Conservation (phyloP, 2,888 invertebrate genomes). For the Timema podura region DNA sequence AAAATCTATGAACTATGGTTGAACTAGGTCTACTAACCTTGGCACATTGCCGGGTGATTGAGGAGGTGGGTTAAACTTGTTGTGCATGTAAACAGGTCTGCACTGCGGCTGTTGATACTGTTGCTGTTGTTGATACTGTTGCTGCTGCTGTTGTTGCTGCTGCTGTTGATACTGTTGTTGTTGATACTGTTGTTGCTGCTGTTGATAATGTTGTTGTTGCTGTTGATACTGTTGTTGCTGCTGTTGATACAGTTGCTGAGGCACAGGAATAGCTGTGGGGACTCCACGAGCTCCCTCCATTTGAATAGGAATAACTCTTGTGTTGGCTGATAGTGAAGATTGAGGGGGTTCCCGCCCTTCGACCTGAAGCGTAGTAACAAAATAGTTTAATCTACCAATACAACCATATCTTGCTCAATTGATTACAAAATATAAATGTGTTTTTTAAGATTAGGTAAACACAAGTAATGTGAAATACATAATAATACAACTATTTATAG, state of each 20-base stretch:
- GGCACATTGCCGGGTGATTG: slow-evolving; percentile 17
- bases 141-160: not conserved
- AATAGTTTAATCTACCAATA: too few relatives aligned
- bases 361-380: slow-evolving; percentile 20
- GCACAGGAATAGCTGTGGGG: slow-evolving; percentile 14
- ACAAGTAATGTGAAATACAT: too few relatives aligned
- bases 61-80: slow-evolving; percentile 34
- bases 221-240: slow-evolving; percentile 37
- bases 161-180: slow-evolving; percentile 1
- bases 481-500: too few relatives aligned
- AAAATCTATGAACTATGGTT: too few relatives aligned
- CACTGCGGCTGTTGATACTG: slow-evolving; percentile 38
- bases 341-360: slow-evolving; percentile 28
- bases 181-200: slow-evolving; percentile 37
- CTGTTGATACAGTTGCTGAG: slow-evolving; percentile 37
- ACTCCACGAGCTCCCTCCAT: slow-evolving; percentile 45
- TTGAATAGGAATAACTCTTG: slow-evolving; percentile 59
- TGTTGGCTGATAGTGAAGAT: slow-evolving; percentile 31
- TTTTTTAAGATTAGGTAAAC: too few relatives aligned
- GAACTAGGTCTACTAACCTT: not conserved
- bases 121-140: slow-evolving; percentile 34
- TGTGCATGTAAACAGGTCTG: slow-evolving; percentile 34
- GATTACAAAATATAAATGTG: too few relatives aligned
- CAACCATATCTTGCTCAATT: too few relatives aligned
- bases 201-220: slow-evolving; percentile 30